These are phyloP conservation scores for Galbula dea DNA, from an alignment of 2,113 vertebrate genomes.

Conservation along the genomic window DNA sequence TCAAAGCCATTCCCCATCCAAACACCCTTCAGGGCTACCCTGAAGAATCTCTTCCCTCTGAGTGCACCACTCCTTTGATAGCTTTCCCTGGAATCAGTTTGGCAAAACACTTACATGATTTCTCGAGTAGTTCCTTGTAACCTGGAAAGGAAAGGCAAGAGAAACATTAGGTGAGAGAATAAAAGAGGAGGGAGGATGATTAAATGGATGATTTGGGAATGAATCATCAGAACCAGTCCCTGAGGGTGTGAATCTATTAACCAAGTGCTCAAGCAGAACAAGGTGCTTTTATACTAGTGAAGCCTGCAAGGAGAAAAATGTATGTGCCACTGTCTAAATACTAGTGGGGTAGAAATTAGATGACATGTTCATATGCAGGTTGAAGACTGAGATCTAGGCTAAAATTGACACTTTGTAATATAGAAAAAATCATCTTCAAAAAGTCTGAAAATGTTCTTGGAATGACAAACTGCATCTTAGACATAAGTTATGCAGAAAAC, in stretches of 20 bases:
- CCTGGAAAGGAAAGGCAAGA: conserved; percentile 24
- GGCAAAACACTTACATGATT: background rate
- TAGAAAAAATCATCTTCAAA: background rate
- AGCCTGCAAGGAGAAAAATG: background rate
- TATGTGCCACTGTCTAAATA: background rate
- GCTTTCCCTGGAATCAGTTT: background rate
- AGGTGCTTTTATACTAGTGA: background rate
- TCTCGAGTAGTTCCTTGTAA: conserved; percentile 1
- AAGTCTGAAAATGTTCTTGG: background rate
- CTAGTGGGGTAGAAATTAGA: background rate
- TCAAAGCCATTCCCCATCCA: background rate
- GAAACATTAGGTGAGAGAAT: background rate
- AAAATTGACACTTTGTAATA: background rate
- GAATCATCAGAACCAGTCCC: conserved; percentile 20
- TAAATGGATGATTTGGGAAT: conserved; percentile 5
- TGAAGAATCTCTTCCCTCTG: background rate
- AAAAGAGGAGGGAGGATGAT: background rate
- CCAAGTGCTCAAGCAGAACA: background rate
- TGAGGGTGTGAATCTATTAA: background rate
- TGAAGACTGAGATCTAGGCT: background rate
- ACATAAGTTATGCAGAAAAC: background rate
- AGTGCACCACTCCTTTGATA: background rate
- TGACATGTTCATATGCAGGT: background rate
- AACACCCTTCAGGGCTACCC: background rate
- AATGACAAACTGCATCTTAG: background rate